Evolutionary conservation across 1,140 invertebrate genomes (phyloP).

Genomic region (Ceratina japonica): DNA sequence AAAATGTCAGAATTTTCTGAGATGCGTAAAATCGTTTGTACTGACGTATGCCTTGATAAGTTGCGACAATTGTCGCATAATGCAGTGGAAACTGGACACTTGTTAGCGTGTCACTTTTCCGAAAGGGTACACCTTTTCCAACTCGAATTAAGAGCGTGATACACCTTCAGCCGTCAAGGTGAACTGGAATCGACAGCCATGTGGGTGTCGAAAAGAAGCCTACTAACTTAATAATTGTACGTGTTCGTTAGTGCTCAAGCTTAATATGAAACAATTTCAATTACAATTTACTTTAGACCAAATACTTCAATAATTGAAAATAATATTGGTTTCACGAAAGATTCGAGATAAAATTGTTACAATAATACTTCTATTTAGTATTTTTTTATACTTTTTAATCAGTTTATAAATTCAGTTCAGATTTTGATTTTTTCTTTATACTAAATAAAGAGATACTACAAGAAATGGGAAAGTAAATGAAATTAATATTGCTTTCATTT

Average conservation of each 20-base stretch:
- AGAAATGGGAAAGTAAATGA: not conserved
- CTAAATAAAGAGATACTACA: not conserved
- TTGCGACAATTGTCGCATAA: slow-evolving; percentile 19
- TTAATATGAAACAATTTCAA: not conserved
- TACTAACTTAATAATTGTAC: slow-evolving; percentile 54
- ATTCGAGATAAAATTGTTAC: not conserved
- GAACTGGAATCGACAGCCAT: slow-evolving; percentile 66
- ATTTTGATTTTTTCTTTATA: not conserved
- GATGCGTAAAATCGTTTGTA: too few relatives aligned
- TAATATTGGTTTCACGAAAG: not conserved
- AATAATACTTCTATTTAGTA: too few relatives aligned
- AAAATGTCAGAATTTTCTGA: too few relatives aligned
- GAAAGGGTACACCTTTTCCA: slow-evolving; percentile 64
- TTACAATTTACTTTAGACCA: not conserved
- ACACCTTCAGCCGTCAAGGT: slow-evolving; percentile 70
- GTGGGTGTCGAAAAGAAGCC: slow-evolving; percentile 68
- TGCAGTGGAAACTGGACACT: slow-evolving; percentile 35
- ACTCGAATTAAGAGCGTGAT: slow-evolving; percentile 37
- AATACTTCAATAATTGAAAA: too few relatives aligned
- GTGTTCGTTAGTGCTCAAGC: slow-evolving; percentile 12
- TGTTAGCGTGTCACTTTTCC: slow-evolving; percentile 59
- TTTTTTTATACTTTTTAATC: too few relatives aligned
- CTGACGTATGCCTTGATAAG: too few relatives aligned
- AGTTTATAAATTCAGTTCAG: too few relatives aligned
- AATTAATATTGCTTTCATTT: not conserved